phyloP scores from a whole-genome alignment of 2,113 vertebrate genomes.

The Podarcis raffonei region DNA sequence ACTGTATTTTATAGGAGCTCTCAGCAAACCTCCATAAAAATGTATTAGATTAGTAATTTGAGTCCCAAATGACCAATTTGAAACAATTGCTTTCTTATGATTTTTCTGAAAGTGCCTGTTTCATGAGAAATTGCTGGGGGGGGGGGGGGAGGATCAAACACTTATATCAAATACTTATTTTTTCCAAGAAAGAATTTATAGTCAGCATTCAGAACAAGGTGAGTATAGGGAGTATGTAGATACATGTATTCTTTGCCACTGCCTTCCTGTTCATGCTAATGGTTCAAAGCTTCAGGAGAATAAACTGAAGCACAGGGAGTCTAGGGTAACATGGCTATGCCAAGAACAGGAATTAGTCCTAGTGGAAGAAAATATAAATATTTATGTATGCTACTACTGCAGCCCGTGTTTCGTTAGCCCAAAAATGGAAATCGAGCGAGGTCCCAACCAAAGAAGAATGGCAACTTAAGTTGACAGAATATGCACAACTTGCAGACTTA shows the following conservation, averaged over 20 bases:
- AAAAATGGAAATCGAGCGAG: too few relatives aligned
- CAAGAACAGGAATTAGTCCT: not conserved
- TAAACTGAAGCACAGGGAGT: not conserved
- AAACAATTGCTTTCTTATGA: slow-evolving; percentile 77
- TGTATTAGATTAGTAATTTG: slow-evolving; percentile 79
- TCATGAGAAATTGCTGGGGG: slow-evolving; percentile 70
- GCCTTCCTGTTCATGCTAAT: slow-evolving; percentile 30
- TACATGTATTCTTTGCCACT: slow-evolving; percentile 15
- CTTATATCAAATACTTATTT: slow-evolving; percentile 58
- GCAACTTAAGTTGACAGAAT: too few relatives aligned
- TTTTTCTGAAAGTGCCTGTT: slow-evolving; percentile 77
- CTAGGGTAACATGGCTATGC: not conserved
- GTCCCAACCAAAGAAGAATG: too few relatives aligned
- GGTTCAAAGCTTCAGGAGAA: not conserved
- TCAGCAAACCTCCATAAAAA: slow-evolving; percentile 76
- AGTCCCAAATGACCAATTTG: slow-evolving; percentile 77
- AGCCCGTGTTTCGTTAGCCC: too few relatives aligned
- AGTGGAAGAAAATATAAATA: not conserved
- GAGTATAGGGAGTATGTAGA: slow-evolving; percentile 49
- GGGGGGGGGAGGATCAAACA: slow-evolving; percentile 48
- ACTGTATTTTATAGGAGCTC: slow-evolving; percentile 75
- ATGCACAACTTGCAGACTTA: too few relatives aligned
- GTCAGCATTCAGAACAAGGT: slow-evolving; percentile 29
- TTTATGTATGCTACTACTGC: too few relatives aligned
- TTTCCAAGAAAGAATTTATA: slow-evolving; percentile 66